Conservation (phyloP, 1,140 invertebrate genomes). For the Drosophila erecta region DNA sequence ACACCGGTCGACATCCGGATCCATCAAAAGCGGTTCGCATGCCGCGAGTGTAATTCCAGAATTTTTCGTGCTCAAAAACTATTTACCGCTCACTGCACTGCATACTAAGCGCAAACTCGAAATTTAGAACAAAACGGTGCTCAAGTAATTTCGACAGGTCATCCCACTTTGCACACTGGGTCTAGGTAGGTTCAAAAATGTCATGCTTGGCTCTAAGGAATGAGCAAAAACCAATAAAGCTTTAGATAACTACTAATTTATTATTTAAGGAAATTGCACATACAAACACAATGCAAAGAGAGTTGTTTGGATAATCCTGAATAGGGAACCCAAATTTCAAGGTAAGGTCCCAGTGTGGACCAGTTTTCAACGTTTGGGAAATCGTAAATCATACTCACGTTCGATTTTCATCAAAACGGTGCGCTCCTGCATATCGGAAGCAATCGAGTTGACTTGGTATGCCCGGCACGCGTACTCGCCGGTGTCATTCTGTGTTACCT, state of each 20-base stretch:
- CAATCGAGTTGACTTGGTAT: conserved; percentile 85
- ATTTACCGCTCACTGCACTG: conserved; percentile 62
- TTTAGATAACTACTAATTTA: neutral
- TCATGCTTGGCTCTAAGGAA: neutral
- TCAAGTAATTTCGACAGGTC: conserved; percentile 60
- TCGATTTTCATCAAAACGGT: conserved; percentile 86
- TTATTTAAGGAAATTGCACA: neutral
- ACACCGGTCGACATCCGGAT: conserved; percentile 17
- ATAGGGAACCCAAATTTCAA: too few species aligned
- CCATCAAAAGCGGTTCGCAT: conserved; percentile 36
- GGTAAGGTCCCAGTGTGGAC: conserved; percentile 25
- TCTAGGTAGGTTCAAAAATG: neutral
- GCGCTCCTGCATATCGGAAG: conserved; percentile 85
- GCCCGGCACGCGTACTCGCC: conserved; percentile 86
- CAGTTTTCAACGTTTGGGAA: conserved; percentile 25
- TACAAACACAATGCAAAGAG: too few species aligned
- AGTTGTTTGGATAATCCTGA: too few species aligned
- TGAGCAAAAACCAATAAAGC: neutral
- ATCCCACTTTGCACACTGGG: conserved; percentile 39
- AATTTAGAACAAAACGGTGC: conserved; percentile 49
- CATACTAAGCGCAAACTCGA: conserved; percentile 58
- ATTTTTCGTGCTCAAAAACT: conserved; percentile 74
- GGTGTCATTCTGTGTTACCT: conserved; percentile 85
- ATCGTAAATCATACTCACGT: conserved; percentile 85
- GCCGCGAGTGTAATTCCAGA: conserved; percentile 57